These are phyloP conservation scores for Amphilophus citrinellus DNA, from an alignment of 2,113 vertebrate species.

Conservation along the genomic window DNA sequence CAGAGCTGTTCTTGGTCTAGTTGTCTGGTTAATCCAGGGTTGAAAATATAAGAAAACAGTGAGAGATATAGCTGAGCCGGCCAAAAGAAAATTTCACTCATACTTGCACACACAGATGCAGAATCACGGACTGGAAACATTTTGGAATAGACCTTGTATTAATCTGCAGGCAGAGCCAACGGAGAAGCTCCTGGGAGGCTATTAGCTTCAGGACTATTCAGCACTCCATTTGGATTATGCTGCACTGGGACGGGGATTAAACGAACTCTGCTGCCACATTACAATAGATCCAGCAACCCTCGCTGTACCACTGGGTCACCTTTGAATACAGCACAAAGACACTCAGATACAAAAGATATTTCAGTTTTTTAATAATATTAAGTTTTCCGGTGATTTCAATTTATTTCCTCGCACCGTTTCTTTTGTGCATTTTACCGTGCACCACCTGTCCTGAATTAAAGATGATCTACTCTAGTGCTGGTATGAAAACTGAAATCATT, in stretches of 20 bases:
- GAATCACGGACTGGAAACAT: slow-evolving; percentile 43
- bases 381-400: neutral
- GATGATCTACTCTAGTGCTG: neutral
- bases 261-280: slow-evolving; percentile 54
- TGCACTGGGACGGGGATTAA: slow-evolving; percentile 68
- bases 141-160: slow-evolving; percentile 50
- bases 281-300: slow-evolving; percentile 54
- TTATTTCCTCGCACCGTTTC: neutral
- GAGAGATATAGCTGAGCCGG: slow-evolving; percentile 27
- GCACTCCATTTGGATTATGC: slow-evolving; percentile 74
- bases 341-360: slow-evolving; percentile 2
- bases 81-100: slow-evolving; percentile 26
- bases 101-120: slow-evolving; percentile 16
- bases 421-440: neutral
- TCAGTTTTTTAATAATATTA: neutral
- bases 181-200: slow-evolving; percentile 64
- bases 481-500: neutral
- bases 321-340: slow-evolving; percentile 45
- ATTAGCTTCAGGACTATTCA: slow-evolving; percentile 69
- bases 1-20: neutral
- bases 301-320: slow-evolving; percentile 38
- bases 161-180: slow-evolving; percentile 57
- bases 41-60: slow-evolving; percentile 26
- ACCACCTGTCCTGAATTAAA: neutral
- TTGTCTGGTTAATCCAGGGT: slow-evolving; percentile 11